Conservation (phyloP, 2,888 invertebrate species). For the Drosophila anomalata region DNA sequence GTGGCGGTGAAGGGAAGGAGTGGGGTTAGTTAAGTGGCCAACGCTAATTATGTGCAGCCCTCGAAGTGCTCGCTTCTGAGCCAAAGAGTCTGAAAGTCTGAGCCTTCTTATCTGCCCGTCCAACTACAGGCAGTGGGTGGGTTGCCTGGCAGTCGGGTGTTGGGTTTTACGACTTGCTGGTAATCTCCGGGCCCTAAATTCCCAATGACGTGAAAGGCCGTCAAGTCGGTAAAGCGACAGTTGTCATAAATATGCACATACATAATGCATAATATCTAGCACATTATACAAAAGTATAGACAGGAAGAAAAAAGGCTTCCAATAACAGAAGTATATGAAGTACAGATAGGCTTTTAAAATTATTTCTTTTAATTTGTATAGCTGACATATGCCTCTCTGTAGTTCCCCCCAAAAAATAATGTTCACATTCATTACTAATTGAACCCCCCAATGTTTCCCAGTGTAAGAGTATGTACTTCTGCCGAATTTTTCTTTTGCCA, state of each 20-base stretch:
- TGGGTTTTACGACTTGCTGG: conserved; percentile 58
- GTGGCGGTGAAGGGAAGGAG: background rate
- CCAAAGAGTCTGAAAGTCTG: background rate
- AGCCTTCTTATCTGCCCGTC: conserved; percentile 36
- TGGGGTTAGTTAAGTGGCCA: conserved; percentile 54
- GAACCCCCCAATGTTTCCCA: background rate
- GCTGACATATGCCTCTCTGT: background rate
- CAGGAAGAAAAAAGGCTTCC: background rate
- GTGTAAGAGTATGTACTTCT: conserved; percentile 14
- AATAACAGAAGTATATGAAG: too few relatives aligned
- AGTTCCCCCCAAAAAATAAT: background rate
- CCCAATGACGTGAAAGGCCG: conserved; percentile 50
- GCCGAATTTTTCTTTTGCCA: conserved; percentile 19
- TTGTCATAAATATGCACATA: conserved; percentile 47
- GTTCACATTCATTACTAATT: background rate
- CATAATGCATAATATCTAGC: conserved; percentile 22
- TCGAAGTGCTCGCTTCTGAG: conserved; percentile 49
- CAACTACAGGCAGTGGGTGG: conserved; percentile 14
- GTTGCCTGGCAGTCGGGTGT: conserved; percentile 36
- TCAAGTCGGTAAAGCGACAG: conserved; percentile 35
- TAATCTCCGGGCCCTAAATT: conserved; percentile 59
- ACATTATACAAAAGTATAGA: conserved; percentile 19
- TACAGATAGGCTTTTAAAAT: background rate
- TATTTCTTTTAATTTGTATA: background rate
- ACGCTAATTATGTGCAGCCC: conserved; percentile 73